Evolutionary conservation across 2,797 vertebrate species (phyloP).

Genomic region (Propithecus deckenii): DNA sequence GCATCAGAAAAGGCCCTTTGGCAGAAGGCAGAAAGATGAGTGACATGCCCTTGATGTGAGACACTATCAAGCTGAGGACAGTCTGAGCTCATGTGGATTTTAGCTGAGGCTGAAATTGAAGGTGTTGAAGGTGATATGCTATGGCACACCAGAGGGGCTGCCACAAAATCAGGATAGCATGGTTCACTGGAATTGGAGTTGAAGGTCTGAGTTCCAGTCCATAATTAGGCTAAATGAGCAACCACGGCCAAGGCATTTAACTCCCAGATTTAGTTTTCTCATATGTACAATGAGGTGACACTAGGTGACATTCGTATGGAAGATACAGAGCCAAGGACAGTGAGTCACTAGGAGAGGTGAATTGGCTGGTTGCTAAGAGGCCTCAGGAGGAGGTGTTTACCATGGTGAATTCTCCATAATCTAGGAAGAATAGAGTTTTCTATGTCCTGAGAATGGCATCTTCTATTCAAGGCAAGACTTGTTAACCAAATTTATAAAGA

Average conservation of each 20-base stretch:
- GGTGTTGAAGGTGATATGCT: neutral
- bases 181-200: neutral
- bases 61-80: neutral
- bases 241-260: neutral
- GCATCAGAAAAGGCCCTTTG: neutral
- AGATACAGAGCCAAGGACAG: neutral
- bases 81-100: neutral
- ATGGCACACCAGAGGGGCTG: neutral
- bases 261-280: neutral
- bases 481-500: neutral
- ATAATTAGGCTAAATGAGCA: neutral
- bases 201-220: neutral
- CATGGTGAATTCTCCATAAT: neutral
- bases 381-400: neutral
- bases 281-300: neutral
- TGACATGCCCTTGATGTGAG: neutral
- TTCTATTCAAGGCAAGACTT: neutral
- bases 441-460: neutral
- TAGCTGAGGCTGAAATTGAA: neutral
- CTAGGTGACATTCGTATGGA: neutral
- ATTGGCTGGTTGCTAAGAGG: neutral
- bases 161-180: neutral
- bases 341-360: neutral
- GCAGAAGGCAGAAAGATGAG: neutral
- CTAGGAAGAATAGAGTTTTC: neutral